These are phyloP conservation scores for Orius laevigatus DNA, from an alignment of 1,140 invertebrate genomes.

Conservation along the genomic window DNA sequence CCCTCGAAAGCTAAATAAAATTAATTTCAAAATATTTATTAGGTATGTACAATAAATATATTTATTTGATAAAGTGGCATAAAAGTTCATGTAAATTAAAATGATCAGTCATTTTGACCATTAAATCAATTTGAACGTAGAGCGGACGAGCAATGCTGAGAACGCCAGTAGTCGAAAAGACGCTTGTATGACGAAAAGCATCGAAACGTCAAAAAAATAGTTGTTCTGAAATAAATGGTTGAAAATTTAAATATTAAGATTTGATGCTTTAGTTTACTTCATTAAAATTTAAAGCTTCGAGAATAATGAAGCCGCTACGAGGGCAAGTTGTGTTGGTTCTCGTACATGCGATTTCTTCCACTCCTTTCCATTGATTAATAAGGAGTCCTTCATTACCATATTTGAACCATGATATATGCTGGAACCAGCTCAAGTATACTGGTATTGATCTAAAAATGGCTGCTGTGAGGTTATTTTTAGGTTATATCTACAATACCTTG, in stretches of 20 bases:
- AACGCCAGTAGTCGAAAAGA: background rate
- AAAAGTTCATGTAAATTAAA: conserved; percentile 8
- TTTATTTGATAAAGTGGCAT: too few relatives aligned
- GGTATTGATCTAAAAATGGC: conserved; percentile 55
- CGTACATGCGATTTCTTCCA: conserved; percentile 54
- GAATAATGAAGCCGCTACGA: conserved; percentile 52
- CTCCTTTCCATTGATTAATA: conserved; percentile 82
- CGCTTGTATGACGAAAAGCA: background rate
- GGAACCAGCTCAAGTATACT: conserved; percentile 75
- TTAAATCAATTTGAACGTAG: background rate
- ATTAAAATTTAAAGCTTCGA: conserved; percentile 62
- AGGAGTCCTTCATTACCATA: conserved; percentile 84
- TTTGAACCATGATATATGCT: conserved; percentile 88
- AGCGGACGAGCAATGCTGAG: background rate
- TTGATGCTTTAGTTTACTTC: too few relatives aligned
- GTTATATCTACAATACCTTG: conserved; percentile 46
- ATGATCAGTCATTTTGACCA: conserved; percentile 14
- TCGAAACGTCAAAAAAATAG: background rate
- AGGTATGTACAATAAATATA: too few relatives aligned
- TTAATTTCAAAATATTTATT: too few relatives aligned
- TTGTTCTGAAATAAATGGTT: conserved; percentile 1
- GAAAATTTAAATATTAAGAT: too few relatives aligned
- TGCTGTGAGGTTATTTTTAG: background rate
- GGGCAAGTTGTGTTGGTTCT: conserved; percentile 54
- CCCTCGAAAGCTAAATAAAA: too few relatives aligned